Evolutionary conservation across 1,140 invertebrate species (phyloP).

Genomic region (Magallana gigas): DNA sequence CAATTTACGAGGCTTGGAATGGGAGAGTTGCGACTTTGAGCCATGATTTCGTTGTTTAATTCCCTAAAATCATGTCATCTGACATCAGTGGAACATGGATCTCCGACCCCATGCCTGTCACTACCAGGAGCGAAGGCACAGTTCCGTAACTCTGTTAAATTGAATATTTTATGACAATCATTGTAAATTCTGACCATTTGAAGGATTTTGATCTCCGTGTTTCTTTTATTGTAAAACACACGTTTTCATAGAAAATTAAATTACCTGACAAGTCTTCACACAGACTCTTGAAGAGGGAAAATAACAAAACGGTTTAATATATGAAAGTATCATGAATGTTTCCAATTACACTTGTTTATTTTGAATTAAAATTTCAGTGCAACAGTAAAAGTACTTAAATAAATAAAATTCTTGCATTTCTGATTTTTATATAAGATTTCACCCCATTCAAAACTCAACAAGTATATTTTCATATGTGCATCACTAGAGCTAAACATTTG

Average conservation of each 20-base stretch:
- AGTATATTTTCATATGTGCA: too few species aligned
- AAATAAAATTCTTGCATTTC: background rate
- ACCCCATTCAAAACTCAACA: too few species aligned
- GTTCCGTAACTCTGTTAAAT: slow-evolving; percentile 33
- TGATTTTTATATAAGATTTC: background rate
- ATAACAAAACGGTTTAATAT: background rate
- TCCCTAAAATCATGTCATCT: slow-evolving; percentile 27
- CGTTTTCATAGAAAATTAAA: slow-evolving; percentile 9
- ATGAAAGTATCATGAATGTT: background rate
- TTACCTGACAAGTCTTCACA: background rate
- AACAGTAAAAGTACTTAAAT: background rate
- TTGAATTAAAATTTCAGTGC: background rate
- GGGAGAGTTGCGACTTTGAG: slow-evolving; percentile 14
- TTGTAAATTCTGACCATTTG: slow-evolving; percentile 18
- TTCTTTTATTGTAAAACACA: background rate
- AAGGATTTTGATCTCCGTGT: slow-evolving; percentile 16
- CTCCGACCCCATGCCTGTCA: slow-evolving; percentile 9
- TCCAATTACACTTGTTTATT: background rate
- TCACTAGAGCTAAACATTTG: too few species aligned
- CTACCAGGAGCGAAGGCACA: background rate
- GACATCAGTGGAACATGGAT: slow-evolving; percentile 1
- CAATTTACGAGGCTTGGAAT: slow-evolving; percentile 9
- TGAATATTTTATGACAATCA: slow-evolving; percentile 31
- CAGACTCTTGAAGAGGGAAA: background rate
- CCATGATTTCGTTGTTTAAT: slow-evolving; percentile 23